These are phyloP conservation scores for Tupaia tana DNA, from an alignment of 2,113 vertebrate species.

Conservation along the genomic window DNA sequence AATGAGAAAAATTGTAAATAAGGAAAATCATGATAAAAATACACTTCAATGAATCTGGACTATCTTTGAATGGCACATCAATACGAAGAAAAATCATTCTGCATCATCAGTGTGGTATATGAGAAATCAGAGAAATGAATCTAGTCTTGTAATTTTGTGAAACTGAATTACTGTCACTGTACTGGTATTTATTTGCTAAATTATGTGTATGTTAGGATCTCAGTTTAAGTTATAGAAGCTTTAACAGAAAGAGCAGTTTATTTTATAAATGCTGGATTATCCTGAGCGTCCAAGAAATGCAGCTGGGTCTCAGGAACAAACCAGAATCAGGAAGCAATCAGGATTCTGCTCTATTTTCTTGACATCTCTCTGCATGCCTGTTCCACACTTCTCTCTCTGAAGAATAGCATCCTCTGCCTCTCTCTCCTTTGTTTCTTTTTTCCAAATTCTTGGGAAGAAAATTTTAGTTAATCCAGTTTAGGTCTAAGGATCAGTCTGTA, in stretches of 20 bases:
- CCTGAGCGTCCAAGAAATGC: neutral
- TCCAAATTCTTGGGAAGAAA: neutral
- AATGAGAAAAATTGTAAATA: neutral
- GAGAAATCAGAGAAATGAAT: conserved; percentile 7
- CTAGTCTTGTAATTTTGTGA: neutral
- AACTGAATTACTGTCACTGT: neutral
- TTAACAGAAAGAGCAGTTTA: neutral
- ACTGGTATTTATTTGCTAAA: neutral
- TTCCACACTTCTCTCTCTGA: neutral
- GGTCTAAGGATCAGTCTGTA: neutral
- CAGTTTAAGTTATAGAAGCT: neutral
- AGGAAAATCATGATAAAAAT: neutral
- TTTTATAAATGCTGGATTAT: neutral
- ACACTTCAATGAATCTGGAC: neutral
- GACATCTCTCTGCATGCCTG: neutral
- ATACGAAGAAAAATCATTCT: neutral
- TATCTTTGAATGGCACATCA: conserved; percentile 4
- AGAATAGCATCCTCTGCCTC: neutral
- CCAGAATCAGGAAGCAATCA: neutral
- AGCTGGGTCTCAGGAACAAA: neutral
- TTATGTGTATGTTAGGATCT: neutral
- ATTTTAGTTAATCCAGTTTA: neutral
- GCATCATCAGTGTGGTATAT: neutral
- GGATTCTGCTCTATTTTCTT: neutral
- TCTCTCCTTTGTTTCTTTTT: neutral